Evolutionary conservation across 1,140 invertebrate species (phyloP).

Genomic region (Muscidifurax raptorellus): DNA sequence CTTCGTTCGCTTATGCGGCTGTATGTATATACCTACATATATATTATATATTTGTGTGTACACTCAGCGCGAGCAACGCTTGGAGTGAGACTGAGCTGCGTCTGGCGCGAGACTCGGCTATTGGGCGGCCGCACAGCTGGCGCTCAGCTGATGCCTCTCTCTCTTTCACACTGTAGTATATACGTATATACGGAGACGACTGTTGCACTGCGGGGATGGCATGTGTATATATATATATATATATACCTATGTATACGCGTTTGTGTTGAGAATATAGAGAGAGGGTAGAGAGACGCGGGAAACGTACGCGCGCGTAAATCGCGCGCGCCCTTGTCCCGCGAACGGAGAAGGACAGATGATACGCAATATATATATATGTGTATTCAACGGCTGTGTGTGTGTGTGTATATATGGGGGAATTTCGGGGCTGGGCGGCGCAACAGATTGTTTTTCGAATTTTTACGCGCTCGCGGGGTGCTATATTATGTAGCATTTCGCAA

Average conservation of each 20-base stretch:
- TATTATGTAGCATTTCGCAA: no score
- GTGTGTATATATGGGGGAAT: no score
- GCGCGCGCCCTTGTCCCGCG: slow-evolving; percentile 54
- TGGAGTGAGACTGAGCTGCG: neutral
- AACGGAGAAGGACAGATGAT: neutral
- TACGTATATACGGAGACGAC: neutral
- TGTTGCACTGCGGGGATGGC: neutral
- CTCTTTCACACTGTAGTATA: slow-evolving; percentile 31
- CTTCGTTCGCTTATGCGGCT: neutral
- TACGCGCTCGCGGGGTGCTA: neutral
- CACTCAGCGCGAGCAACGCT: neutral
- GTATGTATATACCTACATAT: neutral
- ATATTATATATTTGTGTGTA: neutral
- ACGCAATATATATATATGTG: no score
- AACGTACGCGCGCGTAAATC: slow-evolving; percentile 64
- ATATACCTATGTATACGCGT: no score
- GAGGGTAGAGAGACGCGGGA: slow-evolving; percentile 60
- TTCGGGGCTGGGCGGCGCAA: neutral
- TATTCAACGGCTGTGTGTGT: neutral
- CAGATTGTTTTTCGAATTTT: no score
- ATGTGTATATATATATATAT: no score
- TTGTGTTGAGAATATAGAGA: neutral
- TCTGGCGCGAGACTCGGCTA: neutral
- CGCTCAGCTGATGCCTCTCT: slow-evolving; percentile 70
- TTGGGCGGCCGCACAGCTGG: slow-evolving; percentile 66